Evolutionary conservation across 1,140 invertebrate genomes (phyloP).

Genomic region (Muscidifurax raptorellus): DNA sequence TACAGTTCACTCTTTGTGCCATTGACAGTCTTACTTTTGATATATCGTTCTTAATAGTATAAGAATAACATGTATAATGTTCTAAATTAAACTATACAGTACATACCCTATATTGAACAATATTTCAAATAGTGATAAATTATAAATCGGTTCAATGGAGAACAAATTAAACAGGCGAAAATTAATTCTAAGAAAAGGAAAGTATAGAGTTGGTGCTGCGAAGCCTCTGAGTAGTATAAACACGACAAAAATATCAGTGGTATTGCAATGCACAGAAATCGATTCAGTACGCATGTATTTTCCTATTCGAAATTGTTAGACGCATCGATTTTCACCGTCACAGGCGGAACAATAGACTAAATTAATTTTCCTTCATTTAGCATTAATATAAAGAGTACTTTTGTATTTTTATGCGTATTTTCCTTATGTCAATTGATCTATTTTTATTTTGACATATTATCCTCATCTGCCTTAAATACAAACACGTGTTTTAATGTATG

Average conservation of each 20-base stretch:
- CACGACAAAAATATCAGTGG: not conserved
- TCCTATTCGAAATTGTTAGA: not conserved
- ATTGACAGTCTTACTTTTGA: too few relatives aligned
- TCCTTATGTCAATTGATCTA: too few relatives aligned
- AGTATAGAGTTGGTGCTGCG: not conserved
- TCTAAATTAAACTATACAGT: too few relatives aligned
- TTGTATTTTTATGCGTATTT: too few relatives aligned
- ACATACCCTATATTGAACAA: too few relatives aligned
- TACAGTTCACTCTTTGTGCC: too few relatives aligned
- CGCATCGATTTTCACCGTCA: not conserved
- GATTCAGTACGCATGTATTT: slow-evolving; percentile 10
- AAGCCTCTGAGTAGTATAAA: not conserved
- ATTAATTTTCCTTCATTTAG: slow-evolving; percentile 3
- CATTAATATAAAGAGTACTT: too few relatives aligned
- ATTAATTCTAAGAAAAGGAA: not conserved
- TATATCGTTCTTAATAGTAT: too few relatives aligned
- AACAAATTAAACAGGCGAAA: not conserved
- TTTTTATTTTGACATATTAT: too few relatives aligned
- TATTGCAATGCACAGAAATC: not conserved
- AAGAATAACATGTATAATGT: too few relatives aligned
- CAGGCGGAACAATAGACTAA: slow-evolving; percentile 17
- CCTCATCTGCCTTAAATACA: too few relatives aligned
- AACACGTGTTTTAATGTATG: too few relatives aligned
- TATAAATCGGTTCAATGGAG: not conserved
- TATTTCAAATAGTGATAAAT: not conserved